Evolutionary conservation across 1,140 invertebrate species (phyloP).

Genomic region (Mercenaria mercenaria): DNA sequence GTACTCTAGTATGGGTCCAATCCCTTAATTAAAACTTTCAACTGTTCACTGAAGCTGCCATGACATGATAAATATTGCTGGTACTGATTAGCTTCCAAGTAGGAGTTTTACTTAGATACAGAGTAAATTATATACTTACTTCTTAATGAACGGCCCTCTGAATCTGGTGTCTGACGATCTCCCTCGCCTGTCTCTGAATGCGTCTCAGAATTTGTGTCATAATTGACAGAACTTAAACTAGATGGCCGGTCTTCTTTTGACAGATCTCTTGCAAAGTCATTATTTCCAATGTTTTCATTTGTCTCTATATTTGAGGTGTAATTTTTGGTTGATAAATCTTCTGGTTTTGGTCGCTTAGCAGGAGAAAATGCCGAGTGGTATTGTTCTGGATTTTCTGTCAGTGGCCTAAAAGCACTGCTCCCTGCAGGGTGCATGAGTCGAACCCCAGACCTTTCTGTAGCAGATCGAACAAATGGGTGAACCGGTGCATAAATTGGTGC

Average conservation of each 20-base stretch:
- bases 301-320: neutral
- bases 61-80: no score
- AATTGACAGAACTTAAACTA: constrained; percentile 80
- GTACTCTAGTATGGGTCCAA: no score
- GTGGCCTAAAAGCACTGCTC: constrained; percentile 81
- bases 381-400: constrained; percentile 74
- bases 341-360: constrained; percentile 81
- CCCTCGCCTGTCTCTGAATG: constrained; percentile 80
- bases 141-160: constrained; percentile 82
- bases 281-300: neutral
- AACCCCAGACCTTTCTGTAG: constrained; percentile 72
- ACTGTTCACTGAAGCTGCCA: no score
- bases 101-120: no score
- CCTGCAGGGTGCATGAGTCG: constrained; percentile 78
- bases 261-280: neutral
- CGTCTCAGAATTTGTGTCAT: constrained; percentile 81
- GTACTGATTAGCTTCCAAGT: no score
- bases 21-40: no score
- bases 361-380: constrained; percentile 84
- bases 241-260: constrained; percentile 81
- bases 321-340: constrained; percentile 70
- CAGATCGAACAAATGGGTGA: constrained; percentile 79
- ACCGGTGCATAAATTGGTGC: constrained; percentile 81
- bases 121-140: no score
- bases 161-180: constrained; percentile 82